Conservation (phyloP, 1,140 invertebrate species). For the Pseudachorutes palmiensis region DNA sequence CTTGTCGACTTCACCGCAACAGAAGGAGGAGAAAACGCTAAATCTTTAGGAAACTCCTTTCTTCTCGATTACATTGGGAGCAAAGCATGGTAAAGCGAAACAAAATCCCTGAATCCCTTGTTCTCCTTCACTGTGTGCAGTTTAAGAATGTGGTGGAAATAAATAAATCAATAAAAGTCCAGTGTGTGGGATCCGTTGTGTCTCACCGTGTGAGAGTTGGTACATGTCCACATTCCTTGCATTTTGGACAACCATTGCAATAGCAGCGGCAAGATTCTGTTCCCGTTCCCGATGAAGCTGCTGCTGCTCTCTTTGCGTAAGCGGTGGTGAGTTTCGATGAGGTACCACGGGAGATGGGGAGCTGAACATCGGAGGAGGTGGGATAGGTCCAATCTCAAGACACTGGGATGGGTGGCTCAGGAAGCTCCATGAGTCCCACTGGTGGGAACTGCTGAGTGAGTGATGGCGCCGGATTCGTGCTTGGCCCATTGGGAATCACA, state of each 20-base stretch:
- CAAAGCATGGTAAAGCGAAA: no score
- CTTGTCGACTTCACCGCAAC: slow-evolving; percentile 16
- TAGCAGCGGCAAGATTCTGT: slow-evolving; percentile 36
- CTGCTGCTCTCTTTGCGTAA: slow-evolving; percentile 35
- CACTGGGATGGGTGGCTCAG: slow-evolving; percentile 79
- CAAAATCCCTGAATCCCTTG: no score
- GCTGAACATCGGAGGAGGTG: slow-evolving; percentile 90
- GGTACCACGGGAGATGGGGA: slow-evolving; percentile 65
- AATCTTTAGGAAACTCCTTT: neutral
- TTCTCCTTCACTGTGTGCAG: no score
- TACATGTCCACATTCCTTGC: slow-evolving; percentile 29
- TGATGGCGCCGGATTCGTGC: neutral
- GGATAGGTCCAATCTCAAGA: slow-evolving; percentile 89
- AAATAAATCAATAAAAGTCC: no score
- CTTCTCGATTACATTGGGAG: neutral
- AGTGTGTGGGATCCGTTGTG: no score
- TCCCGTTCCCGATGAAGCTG: slow-evolving; percentile 36
- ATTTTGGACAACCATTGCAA: slow-evolving; percentile 38
- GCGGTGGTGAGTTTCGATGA: slow-evolving; percentile 43
- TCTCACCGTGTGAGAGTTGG: slow-evolving; percentile 21
- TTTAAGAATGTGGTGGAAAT: no score
- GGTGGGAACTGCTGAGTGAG: slow-evolving; percentile 10
- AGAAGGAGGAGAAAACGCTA: neutral
- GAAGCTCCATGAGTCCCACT: slow-evolving; percentile 65
- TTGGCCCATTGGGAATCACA: neutral